phyloP scores from a whole-genome alignment of 2,888 invertebrate genomes.

The Sinohyriopsis cumingii region DNA sequence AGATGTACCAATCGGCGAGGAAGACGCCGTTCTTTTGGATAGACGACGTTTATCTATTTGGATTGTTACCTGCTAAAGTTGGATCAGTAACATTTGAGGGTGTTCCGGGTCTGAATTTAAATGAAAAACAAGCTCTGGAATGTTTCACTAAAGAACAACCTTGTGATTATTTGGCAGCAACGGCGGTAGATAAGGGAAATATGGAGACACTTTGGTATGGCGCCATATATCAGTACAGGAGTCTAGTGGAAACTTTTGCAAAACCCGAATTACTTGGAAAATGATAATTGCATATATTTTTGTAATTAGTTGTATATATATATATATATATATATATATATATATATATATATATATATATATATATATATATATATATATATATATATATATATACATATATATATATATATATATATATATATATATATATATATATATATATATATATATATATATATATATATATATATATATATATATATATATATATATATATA shows the following conservation, averaged over 20 bases:
- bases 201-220: conserved; percentile 51
- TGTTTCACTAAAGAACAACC: conserved; percentile 39
- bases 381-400: too few relatives aligned
- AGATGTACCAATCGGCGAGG: conserved; percentile 56
- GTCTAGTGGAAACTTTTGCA: conserved; percentile 30
- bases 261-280: conserved; percentile 8
- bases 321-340: too few relatives aligned
- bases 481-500: too few relatives aligned
- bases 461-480: too few relatives aligned
- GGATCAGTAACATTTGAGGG: conserved; percentile 45
- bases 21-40: conserved; percentile 70
- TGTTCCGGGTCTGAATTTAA: conserved; percentile 90
- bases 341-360: too few relatives aligned
- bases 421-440: too few relatives aligned
- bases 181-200: conserved; percentile 36
- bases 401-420: too few relatives aligned
- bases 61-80: conserved; percentile 61
- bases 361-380: too few relatives aligned
- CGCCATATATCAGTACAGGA: conserved; percentile 35
- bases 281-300: too few relatives aligned
- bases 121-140: conserved; percentile 68
- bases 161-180: conserved; percentile 42
- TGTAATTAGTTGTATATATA: too few relatives aligned
- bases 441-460: too few relatives aligned
- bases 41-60: conserved; percentile 69